Conservation (phyloP, 1,140 invertebrate species). For the Caenorhabditis brenneri region DNA sequence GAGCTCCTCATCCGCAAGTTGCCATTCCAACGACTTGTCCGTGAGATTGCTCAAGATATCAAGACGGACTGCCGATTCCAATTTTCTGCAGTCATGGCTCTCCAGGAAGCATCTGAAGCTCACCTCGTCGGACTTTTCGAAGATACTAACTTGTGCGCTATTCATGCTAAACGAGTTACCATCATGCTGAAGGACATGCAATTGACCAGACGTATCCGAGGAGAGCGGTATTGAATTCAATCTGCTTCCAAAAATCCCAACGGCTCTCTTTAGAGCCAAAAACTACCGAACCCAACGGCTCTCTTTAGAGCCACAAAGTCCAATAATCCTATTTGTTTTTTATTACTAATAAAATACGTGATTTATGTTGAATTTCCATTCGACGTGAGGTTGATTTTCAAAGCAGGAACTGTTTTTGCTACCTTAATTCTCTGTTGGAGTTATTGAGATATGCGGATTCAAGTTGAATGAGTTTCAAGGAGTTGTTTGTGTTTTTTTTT, state of each 20-base stretch:
- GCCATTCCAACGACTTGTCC: conserved; percentile 73
- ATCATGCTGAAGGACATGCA: background rate
- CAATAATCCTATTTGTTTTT: background rate
- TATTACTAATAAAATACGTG: background rate
- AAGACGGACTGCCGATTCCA: conserved; percentile 72
- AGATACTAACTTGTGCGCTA: background rate
- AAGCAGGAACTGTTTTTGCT: no score
- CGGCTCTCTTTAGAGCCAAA: no score
- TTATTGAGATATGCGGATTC: no score
- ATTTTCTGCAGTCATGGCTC: background rate
- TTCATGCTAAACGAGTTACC: background rate
- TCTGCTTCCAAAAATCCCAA: no score
- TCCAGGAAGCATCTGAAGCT: background rate
- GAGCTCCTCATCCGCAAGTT: conserved; percentile 77
- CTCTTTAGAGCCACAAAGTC: conserved; percentile 59
- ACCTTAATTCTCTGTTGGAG: no score
- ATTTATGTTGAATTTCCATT: no score
- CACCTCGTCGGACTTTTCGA: background rate
- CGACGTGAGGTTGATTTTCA: no score
- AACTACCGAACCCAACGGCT: conserved; percentile 27
- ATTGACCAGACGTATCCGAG: background rate
- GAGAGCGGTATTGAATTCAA: background rate
- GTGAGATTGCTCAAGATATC: conserved; percentile 83
- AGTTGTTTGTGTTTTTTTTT: no score
- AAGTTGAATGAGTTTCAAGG: no score